Percentiles rank a stretch among this genome's conserved stretches.
Conservation (phyloP, 1,140 invertebrate genomes). For the Heliconius eleuchia region DNA sequence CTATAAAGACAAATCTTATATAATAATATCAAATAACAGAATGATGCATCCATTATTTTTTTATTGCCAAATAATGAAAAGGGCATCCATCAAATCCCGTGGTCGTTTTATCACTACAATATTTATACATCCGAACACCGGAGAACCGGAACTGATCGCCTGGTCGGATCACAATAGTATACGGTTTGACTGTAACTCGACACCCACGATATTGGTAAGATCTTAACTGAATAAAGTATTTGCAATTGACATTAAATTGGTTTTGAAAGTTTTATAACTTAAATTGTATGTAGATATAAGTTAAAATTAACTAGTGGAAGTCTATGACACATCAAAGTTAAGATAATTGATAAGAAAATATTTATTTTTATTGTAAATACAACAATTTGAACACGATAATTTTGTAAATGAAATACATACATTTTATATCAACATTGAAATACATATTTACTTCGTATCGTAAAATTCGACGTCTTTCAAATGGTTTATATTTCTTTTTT, state of each 20-base stretch:
- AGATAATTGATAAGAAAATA: not conserved
- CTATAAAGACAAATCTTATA: not conserved
- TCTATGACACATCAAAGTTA: not conserved
- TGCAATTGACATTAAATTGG: not conserved
- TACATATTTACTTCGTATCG: too few relatives aligned
- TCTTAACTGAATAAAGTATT: not conserved
- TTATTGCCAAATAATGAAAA: conserved; percentile 2
- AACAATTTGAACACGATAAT: too few relatives aligned
- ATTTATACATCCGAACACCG: conserved; percentile 32
- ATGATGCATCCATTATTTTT: not conserved
- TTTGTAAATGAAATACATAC: not conserved
- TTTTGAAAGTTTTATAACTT: not conserved
- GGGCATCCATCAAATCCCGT: not conserved
- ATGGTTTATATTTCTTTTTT: too few relatives aligned
- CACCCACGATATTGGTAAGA: conserved; percentile 46
- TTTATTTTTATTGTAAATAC: not conserved
- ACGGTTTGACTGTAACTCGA: conserved; percentile 67
- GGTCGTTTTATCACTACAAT: conserved; percentile 33
- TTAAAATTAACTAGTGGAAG: not conserved
- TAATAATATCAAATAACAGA: not conserved
- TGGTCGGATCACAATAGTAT: conserved; percentile 52
- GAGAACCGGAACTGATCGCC: conserved; percentile 64
- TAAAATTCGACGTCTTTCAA: too few relatives aligned
- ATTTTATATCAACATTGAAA: not conserved
- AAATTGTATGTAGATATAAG: not conserved